Percentiles rank a stretch among this genome's conserved stretches.
phyloP scores from a whole-genome alignment of 2,113 vertebrate species.

The Pundamilia nyererei region DNA sequence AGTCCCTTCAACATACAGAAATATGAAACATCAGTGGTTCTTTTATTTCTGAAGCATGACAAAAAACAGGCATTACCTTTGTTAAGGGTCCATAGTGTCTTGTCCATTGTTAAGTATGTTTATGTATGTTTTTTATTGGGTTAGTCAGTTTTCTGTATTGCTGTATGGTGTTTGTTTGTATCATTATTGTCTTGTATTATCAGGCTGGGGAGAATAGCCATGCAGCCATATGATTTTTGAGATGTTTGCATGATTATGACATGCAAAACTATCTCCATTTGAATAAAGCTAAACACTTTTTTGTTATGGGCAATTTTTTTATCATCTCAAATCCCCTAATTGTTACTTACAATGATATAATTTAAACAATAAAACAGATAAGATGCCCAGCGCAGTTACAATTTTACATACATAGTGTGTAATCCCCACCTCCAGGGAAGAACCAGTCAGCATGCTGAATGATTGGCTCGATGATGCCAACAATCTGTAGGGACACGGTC shows the following conservation, averaged over 20 bases:
- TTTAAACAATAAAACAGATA: background rate
- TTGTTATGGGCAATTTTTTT: background rate
- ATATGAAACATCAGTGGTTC: background rate
- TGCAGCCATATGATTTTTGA: background rate
- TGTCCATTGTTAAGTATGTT: background rate
- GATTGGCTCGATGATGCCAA: constrained; percentile 93
- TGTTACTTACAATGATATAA: background rate
- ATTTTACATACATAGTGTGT: background rate
- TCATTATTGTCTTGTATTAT: background rate
- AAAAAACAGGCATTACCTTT: background rate
- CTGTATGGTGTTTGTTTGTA: background rate
- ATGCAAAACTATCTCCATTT: background rate
- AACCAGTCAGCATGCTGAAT: constrained; percentile 98
- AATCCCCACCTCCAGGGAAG: constrained; percentile 88
- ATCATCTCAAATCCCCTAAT: background rate
- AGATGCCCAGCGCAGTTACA: background rate
- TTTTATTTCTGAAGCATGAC: background rate
- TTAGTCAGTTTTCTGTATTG: background rate
- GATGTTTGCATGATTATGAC: background rate
- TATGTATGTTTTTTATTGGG: background rate
- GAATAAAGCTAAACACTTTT: background rate
- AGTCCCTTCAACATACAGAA: background rate
- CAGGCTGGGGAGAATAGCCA: background rate
- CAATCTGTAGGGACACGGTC: constrained; percentile 95
- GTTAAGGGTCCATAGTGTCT: background rate